phyloP scores from a whole-genome alignment of 1,140 invertebrate species.

The Microplitis demolitor region DNA sequence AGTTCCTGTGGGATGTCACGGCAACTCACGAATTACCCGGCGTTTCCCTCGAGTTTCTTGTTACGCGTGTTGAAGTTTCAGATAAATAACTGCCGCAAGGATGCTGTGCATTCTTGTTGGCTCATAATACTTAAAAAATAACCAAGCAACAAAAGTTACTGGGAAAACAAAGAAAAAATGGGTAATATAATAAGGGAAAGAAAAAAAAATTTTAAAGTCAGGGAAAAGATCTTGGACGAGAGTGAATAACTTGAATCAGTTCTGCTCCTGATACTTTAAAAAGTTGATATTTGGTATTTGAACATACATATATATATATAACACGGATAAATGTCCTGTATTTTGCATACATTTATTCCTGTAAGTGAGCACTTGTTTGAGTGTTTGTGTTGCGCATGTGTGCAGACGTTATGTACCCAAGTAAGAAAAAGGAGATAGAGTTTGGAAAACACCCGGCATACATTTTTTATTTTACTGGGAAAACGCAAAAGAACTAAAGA shows the following conservation, averaged over 20 bases:
- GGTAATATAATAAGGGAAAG: too few relatives aligned
- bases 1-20: slow-evolving; percentile 14
- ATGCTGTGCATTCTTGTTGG: neutral
- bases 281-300: too few relatives aligned
- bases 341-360: too few relatives aligned
- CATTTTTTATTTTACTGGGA: slow-evolving; percentile 9
- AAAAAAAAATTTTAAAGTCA: too few relatives aligned
- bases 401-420: neutral
- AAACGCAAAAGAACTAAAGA: slow-evolving; percentile 8
- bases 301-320: too few relatives aligned
- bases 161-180: too few relatives aligned
- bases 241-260: too few relatives aligned
- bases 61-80: slow-evolving; percentile 6
- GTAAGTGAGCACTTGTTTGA: too few relatives aligned
- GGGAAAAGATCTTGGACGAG: too few relatives aligned
- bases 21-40: slow-evolving; percentile 12
- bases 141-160: too few relatives aligned
- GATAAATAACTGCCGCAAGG: neutral
- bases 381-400: neutral
- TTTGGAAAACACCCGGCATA: slow-evolving; percentile 7
- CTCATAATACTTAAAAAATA: neutral
- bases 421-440: neutral
- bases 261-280: too few relatives aligned
- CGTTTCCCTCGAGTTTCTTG: slow-evolving; percentile 16
- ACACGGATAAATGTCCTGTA: neutral